Conservation (phyloP, 2,113 vertebrate species). For the Austrofundulus limnaeus region DNA sequence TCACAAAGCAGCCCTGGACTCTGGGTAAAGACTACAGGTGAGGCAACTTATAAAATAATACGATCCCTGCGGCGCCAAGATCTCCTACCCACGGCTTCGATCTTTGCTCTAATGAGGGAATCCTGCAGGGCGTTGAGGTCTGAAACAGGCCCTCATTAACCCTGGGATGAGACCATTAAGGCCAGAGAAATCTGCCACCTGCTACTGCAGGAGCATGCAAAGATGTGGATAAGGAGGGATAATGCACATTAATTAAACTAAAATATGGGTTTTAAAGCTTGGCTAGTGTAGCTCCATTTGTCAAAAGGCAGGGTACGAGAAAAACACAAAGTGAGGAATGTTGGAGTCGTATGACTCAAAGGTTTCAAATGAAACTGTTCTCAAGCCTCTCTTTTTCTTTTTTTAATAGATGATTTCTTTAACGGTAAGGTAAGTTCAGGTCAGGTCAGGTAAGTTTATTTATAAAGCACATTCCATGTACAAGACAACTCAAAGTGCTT, state of each 20-base stretch:
- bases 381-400: background rate
- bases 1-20: slow-evolving; percentile 26
- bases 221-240: slow-evolving; percentile 37
- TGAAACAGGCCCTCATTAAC: slow-evolving; percentile 70
- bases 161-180: slow-evolving; percentile 60
- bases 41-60: slow-evolving; percentile 53
- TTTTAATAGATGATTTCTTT: background rate
- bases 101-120: slow-evolving; percentile 66
- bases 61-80: slow-evolving; percentile 53
- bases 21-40: slow-evolving; percentile 46
- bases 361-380: too few relatives aligned
- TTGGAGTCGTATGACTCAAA: background rate
- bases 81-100: slow-evolving; percentile 35
- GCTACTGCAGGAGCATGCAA: slow-evolving; percentile 45
- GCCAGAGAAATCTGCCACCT: slow-evolving; percentile 46
- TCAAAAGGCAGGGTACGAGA: too few relatives aligned
- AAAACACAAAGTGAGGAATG: background rate
- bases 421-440: too few relatives aligned
- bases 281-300: slow-evolving; percentile 16
- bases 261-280: slow-evolving; percentile 30
- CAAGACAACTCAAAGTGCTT: too few relatives aligned
- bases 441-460: too few relatives aligned
- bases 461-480: too few relatives aligned
- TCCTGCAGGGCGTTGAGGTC: slow-evolving; percentile 57
- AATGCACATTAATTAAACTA: slow-evolving; percentile 53